Conservation (phyloP, 2,113 vertebrate species). For the Excalfactoria chinensis region DNA sequence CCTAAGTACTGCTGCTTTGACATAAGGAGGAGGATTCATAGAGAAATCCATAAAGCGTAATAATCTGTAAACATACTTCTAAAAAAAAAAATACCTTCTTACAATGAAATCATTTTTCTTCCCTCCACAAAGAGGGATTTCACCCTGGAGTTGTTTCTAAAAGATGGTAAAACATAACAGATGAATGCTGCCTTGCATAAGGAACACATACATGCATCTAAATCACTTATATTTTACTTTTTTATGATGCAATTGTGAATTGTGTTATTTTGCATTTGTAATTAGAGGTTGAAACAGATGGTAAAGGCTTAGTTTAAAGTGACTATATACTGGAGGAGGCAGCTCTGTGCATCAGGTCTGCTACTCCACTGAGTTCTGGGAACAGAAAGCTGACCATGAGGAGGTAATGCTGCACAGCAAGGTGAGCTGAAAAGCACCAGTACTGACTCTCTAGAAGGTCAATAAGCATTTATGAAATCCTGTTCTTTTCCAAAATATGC, state of each 20-base stretch:
- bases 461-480: neutral
- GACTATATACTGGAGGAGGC: neutral
- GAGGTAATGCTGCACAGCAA: neutral
- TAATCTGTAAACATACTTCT: neutral
- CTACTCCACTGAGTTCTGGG: neutral
- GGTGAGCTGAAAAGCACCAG: neutral
- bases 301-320: conserved; percentile 52
- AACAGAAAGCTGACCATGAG: neutral
- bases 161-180: conserved; percentile 63
- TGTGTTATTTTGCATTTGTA: conserved; percentile 77
- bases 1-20: neutral
- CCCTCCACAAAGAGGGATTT: conserved; percentile 32
- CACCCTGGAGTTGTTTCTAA: conserved; percentile 49
- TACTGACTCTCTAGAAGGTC: neutral
- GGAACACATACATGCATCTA: conserved; percentile 69
- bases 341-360: neutral
- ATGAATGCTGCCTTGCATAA: conserved; percentile 65
- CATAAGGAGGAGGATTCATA: neutral
- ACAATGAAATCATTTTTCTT: conserved; percentile 6
- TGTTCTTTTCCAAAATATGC: neutral
- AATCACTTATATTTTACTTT: conserved; percentile 75
- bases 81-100: neutral
- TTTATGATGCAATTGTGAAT: conserved; percentile 75
- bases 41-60: neutral
- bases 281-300: conserved; percentile 76